Evolutionary conservation across 1,140 invertebrate genomes (phyloP).

Genomic region (Colletes gigas): DNA sequence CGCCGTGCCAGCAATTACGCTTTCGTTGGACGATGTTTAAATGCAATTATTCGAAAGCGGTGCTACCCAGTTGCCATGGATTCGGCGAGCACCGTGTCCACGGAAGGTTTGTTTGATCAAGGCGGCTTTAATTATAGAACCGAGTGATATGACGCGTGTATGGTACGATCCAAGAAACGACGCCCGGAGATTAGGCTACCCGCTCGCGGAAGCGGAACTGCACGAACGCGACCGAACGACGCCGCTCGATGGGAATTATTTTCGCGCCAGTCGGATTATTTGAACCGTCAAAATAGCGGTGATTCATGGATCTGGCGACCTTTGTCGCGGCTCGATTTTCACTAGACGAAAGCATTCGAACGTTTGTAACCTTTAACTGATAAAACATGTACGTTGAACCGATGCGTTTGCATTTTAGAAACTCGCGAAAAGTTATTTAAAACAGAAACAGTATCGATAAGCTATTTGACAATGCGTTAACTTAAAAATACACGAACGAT

Average conservation of each 20-base stretch:
- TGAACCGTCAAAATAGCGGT: slow-evolving; percentile 21
- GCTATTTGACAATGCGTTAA: too few species aligned
- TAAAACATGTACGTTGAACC: too few species aligned
- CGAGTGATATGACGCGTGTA: slow-evolving; percentile 22
- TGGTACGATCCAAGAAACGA: slow-evolving; percentile 21
- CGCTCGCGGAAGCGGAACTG: slow-evolving; percentile 35
- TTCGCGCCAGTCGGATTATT: slow-evolving; percentile 27
- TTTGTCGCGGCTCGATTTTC: neutral
- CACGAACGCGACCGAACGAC: neutral
- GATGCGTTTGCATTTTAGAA: too few species aligned
- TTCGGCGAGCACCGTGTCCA: neutral
- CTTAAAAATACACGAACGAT: too few species aligned
- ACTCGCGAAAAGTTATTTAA: too few species aligned
- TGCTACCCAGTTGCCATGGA: neutral
- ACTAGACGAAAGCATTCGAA: neutral
- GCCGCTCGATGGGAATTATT: slow-evolving; percentile 17
- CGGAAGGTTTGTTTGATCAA: slow-evolving; percentile 28
- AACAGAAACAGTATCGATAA: too few species aligned
- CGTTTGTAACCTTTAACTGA: too few species aligned
- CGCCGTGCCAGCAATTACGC: slow-evolving; percentile 13
- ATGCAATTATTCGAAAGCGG: neutral
- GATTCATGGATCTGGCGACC: slow-evolving; percentile 14
- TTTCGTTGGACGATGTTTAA: slow-evolving; percentile 18
- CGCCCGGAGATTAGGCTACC: slow-evolving; percentile 7
- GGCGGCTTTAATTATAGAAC: slow-evolving; percentile 45